These are phyloP conservation scores for Sebastes matsubarae DNA, from an alignment of 2,797 vertebrate species.

Conservation along the genomic window DNA sequence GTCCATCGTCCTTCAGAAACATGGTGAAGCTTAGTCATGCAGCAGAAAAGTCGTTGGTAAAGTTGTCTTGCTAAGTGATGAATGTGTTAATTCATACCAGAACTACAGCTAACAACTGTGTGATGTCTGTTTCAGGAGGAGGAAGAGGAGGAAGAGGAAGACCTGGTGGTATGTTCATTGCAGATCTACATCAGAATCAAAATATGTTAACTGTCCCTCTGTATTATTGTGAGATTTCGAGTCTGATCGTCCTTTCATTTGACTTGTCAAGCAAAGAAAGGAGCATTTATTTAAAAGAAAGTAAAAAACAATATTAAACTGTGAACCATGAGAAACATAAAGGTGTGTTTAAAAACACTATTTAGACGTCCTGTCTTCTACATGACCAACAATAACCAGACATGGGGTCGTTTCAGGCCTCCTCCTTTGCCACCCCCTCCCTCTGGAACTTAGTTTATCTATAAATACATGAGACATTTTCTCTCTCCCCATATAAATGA, in stretches of 20 bases:
- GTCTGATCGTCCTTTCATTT: background rate
- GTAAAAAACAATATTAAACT: background rate
- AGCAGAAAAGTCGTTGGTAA: background rate
- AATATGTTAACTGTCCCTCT: background rate
- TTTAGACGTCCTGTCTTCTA: background rate
- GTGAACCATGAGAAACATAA: background rate
- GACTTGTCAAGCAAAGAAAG: background rate
- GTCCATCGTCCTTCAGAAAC: background rate
- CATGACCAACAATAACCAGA: background rate
- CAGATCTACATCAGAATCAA: background rate
- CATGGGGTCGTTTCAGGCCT: background rate
- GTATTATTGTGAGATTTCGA: background rate
- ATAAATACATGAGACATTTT: background rate
- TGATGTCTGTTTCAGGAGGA: conserved; percentile 63
- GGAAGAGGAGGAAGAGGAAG: conserved; percentile 80
- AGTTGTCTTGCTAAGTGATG: background rate
- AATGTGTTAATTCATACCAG: background rate
- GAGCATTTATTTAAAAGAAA: background rate
- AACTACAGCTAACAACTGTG: background rate
- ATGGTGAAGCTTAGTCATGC: background rate
- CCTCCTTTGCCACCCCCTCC: background rate
- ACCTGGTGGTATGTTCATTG: conserved; percentile 80
- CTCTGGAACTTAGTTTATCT: background rate
- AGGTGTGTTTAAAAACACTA: background rate
- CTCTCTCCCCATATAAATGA: background rate